Evolutionary conservation across 2,113 vertebrate genomes (phyloP).

Genomic region (Notothenia rossii): DNA sequence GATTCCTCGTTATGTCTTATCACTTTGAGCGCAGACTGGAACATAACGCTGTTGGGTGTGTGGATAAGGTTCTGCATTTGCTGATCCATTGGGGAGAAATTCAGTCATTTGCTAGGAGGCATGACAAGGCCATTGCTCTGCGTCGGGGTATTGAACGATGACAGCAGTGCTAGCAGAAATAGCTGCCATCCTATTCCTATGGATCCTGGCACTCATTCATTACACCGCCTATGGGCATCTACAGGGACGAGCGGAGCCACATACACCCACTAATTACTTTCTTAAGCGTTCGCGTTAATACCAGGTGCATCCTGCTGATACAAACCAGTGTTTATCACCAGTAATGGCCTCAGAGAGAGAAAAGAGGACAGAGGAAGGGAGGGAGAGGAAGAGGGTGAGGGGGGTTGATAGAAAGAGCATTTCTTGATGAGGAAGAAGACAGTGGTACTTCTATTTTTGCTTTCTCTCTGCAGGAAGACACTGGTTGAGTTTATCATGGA

Average conservation of each 20-base stretch:
- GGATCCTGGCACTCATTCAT: slow-evolving; percentile 71
- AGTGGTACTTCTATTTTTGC: slow-evolving; percentile 54
- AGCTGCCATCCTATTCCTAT: slow-evolving; percentile 65
- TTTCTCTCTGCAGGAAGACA: slow-evolving; percentile 48
- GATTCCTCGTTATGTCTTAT: neutral
- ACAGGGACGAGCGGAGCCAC: slow-evolving; percentile 65
- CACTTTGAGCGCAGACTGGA: slow-evolving; percentile 30
- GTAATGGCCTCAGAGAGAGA: slow-evolving; percentile 72
- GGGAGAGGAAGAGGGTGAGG: neutral
- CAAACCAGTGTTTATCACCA: slow-evolving; percentile 80
- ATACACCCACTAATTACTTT: slow-evolving; percentile 80
- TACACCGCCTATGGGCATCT: slow-evolving; percentile 74
- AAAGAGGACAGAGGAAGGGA: slow-evolving; percentile 3
- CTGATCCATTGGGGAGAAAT: slow-evolving; percentile 52
- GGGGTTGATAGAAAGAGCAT: slow-evolving; percentile 42
- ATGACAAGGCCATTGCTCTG: slow-evolving; percentile 73
- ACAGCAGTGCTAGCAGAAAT: slow-evolving; percentile 65
- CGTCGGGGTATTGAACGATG: slow-evolving; percentile 69
- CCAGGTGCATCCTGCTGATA: slow-evolving; percentile 84
- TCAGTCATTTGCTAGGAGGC: slow-evolving; percentile 65
- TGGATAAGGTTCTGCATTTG: slow-evolving; percentile 43
- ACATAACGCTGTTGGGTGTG: slow-evolving; percentile 13
- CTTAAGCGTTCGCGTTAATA: slow-evolving; percentile 78
- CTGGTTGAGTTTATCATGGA: slow-evolving; percentile 71
- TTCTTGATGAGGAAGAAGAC: slow-evolving; percentile 69